A percentile compares a stretch with the other conserved stretches of the same genome.
Evolutionary conservation across 2,113 vertebrate species (phyloP).

Genomic region (Neogale vison): DNA sequence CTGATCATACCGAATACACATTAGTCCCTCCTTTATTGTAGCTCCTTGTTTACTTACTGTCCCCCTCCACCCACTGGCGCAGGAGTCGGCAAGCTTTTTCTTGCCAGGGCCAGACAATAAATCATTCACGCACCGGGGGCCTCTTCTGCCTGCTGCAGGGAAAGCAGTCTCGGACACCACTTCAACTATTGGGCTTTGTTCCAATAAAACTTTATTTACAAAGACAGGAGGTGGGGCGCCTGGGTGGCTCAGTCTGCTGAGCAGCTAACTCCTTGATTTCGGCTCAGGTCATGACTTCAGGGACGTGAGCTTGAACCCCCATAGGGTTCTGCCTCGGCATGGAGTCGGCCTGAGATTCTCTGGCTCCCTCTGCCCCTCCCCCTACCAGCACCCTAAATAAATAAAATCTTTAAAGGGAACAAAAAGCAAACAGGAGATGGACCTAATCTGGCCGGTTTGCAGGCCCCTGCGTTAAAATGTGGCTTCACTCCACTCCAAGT

Average conservation of each 20-base stretch:
- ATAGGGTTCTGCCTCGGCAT: background rate
- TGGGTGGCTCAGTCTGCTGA: background rate
- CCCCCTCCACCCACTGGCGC: background rate
- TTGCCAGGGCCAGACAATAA: background rate
- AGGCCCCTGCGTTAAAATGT: background rate
- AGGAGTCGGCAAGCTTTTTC: background rate
- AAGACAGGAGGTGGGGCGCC: background rate
- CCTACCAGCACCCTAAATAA: background rate
- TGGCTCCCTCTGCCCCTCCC: background rate
- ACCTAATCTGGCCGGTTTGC: background rate
- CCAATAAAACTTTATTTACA: constrained; percentile 55
- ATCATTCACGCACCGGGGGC: fast-evolving
- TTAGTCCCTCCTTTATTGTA: background rate
- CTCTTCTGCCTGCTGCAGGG: background rate
- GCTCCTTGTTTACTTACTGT: background rate
- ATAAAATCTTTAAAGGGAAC: background rate
- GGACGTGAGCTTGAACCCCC: background rate
- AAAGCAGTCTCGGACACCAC: background rate
- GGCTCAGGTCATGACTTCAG: background rate
- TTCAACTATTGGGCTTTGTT: background rate
- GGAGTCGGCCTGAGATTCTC: background rate
- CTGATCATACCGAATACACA: background rate
- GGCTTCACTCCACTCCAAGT: background rate
- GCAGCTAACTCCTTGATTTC: background rate
- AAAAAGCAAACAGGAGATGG: background rate